Evolutionary conservation across 2,888 invertebrate genomes (phyloP), one percentile per base, ranked within the genome.

Genomic region (Parapristionchus giblindavisi): DNA sequence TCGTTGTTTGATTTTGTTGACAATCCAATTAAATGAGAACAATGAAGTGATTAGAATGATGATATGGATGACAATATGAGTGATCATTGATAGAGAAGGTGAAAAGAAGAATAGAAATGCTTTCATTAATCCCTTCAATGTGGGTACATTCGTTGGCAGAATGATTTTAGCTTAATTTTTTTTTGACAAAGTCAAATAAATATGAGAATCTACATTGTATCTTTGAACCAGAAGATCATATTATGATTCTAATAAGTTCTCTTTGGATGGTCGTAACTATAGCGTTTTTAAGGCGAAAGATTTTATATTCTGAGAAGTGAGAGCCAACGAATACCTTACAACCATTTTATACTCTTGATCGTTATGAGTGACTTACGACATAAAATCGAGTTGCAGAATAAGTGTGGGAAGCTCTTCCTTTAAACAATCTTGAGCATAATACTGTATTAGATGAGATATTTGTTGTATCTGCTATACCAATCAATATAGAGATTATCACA

Each of bases 301-400:
- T n/a, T n/a, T n/a, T n/a, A n/a, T n/a, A n/a, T n/a, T n/a, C n/a
- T n/a, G n/a, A n/a, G n/a, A n/a, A n/a, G n/a, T n/a, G n/a, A n/a
- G n/a, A n/a, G n/a, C n/a, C n/a, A n/a, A n/a, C n/a, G n/a, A n/a
- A n/a, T n/a, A n/a, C n/a, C n/a, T n/a, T n/a, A n/a, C n/a, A n/a
- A n/a, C n/a, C n/a, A n/a, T n/a, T n/a, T 54, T 24, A 24, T 24
- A 24, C 52, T 68, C 29, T 0, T 2, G 2, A 48, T 6, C 36
- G 14, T 29, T 34, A 52, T 24, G 3, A 3, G 1, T 32, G 8
- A n/a, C 68, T 51, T 27, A 68, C 68, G 1, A 52, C 36, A 36
- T 68, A 68, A 14, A 68, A 68, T 52, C 68, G 68, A 14, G 68
- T 52, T 29, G 68, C 68, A 5, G 68, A 68, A 24, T 52, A 68